Evolutionary conservation across 2,797 vertebrate genomes (phyloP), one percentile per base, ranked within the genome.

Genomic region (Melanogrammus aeglefinus): DNA sequence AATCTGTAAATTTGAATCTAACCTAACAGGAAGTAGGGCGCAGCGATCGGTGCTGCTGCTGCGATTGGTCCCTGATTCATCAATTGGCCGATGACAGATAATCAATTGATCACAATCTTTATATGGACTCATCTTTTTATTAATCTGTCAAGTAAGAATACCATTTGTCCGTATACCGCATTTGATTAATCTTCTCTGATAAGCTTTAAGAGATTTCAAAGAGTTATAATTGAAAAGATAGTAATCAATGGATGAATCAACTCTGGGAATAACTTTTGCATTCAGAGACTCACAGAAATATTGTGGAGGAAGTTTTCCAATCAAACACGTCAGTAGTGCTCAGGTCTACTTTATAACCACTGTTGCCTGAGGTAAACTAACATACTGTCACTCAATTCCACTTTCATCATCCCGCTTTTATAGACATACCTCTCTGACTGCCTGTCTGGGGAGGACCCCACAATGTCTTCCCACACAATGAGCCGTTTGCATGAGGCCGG

Each of bases 261-360:
- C n/a, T 27, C 57, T 8, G 7, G 8, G 3, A 66, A 24, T 8
- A 9, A 6, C 1, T 10, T 69, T 27, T 69, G 63, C 57, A 63
- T 6, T 51, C 6, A 16, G 47, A 12, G 16, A 63, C 57, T 63
- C n/a, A 69, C n/a, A 27, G 63, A 27, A 27, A 69, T 27, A 3
- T 2, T 63, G 69, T 70, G 57, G 10, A 35, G 72, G 36, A 73
- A 35, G 76, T 31, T 8, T 74, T 81, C 75, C 75, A 82, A 82
- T 79, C 31, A 1, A 83, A 57, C 75, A 70, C 5, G 24, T 27
- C 29, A 71, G 69, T 74, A 2, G 72, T 14, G 66, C 78, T 88
- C 75, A 86, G 86, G 66, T 84, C 80, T 85, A 82, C 88, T 88
- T 87, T 77, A 83, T 18, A n/a, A 35, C 21, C 29, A 76, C 77